A percentile compares a stretch with the other conserved stretches of the same genome.
These are phyloP conservation scores for Thymelicus lineola DNA, from an alignment of 2,888 invertebrate genomes.

Conservation along the genomic window DNA sequence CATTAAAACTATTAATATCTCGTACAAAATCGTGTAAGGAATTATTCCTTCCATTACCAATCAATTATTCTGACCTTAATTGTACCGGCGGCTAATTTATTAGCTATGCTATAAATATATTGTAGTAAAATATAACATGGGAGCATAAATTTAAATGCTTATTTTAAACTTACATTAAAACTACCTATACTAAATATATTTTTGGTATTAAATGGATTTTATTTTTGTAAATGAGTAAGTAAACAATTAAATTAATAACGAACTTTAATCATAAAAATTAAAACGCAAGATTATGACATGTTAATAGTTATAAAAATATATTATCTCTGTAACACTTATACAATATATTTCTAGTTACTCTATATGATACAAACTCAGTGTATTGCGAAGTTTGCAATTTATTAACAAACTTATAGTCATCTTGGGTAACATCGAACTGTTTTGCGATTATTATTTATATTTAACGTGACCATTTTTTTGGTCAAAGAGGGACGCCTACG, in stretches of 20 bases:
- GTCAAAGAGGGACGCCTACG: too few relatives aligned
- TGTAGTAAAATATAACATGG: background rate
- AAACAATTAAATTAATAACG: slow-evolving; percentile 8
- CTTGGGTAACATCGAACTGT: too few relatives aligned
- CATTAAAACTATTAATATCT: slow-evolving; percentile 23
- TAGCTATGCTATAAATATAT: background rate
- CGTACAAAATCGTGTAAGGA: slow-evolving; percentile 6
- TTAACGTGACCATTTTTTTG: too few relatives aligned
- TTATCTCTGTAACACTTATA: slow-evolving; percentile 12
- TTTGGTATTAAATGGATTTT: slow-evolving; percentile 27
- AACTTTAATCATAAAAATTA: slow-evolving; percentile 6
- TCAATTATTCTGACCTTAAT: background rate
- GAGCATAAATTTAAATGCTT: slow-evolving; percentile 20
- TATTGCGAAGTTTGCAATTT: background rate
- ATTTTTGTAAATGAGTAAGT: slow-evolving; percentile 15
- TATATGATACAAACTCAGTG: background rate
- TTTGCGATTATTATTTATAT: too few relatives aligned
- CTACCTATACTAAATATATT: slow-evolving; percentile 23
- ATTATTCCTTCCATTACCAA: background rate
- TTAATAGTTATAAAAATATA: slow-evolving; percentile 13
- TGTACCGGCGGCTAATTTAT: background rate
- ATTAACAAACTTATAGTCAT: too few relatives aligned
- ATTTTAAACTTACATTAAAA: slow-evolving; percentile 1
- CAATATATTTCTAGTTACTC: background rate
- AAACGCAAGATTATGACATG: slow-evolving; percentile 9